Evolutionary conservation across 2,888 invertebrate species (phyloP).

Genomic region (Alcis repandata): DNA sequence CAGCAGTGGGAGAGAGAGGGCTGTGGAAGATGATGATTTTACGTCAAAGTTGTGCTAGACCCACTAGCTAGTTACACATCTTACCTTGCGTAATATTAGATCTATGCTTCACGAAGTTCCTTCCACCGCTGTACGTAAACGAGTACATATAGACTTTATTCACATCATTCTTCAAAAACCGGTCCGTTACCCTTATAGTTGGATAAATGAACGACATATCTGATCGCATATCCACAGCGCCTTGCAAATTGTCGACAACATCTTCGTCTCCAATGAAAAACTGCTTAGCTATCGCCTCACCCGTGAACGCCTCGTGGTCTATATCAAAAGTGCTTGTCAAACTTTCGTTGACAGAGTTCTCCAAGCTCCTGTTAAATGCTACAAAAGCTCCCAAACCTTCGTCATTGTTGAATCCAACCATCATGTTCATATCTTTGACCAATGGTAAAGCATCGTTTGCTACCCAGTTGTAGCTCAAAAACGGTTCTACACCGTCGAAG

Average conservation of each 20-base stretch:
- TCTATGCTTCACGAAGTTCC: constrained; percentile 57
- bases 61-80: not conserved
- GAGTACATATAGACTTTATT: constrained; percentile 59
- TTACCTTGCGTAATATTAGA: constrained; percentile 46
- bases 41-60: too few relatives aligned
- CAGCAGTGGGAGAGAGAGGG: too few relatives aligned
- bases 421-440: constrained; percentile 51
- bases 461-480: constrained; percentile 47
- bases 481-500: constrained; percentile 53
- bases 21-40: too few relatives aligned
- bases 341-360: constrained; percentile 18
- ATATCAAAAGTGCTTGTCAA: constrained; percentile 50
- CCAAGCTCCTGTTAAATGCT: not conserved
- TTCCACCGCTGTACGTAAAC: constrained; percentile 63
- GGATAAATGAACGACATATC: constrained; percentile 59
- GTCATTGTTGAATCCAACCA: constrained; percentile 57
- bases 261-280: constrained; percentile 67
- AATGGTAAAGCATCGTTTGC: not conserved
- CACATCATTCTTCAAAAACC: constrained; percentile 22
- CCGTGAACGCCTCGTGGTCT: constrained; percentile 45
- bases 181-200: constrained; percentile 10
- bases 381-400: constrained; percentile 43
- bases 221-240: constrained; percentile 53
- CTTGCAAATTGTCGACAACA: constrained; percentile 42
- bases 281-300: constrained; percentile 51